Conservation (phyloP, 1,140 invertebrate genomes). For the Sycobia sp. region DNA sequence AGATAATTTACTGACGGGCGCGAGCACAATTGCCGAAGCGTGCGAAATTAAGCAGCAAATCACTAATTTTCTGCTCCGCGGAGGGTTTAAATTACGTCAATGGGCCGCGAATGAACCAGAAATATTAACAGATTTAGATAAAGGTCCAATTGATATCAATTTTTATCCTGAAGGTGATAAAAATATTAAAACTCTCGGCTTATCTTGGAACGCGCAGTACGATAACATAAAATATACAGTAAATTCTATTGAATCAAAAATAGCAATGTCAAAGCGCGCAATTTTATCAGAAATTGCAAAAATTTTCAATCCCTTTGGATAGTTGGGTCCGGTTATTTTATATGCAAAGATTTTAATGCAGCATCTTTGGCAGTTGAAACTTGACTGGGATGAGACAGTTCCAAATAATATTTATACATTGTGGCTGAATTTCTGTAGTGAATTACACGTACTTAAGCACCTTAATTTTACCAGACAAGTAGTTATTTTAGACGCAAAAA, state of each 20-base stretch:
- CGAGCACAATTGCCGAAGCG: slow-evolving; percentile 20
- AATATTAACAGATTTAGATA: not conserved
- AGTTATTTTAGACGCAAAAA: too few species aligned
- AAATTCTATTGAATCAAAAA: not conserved
- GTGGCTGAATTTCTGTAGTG: not conserved
- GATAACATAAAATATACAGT: not conserved
- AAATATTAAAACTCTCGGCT: not conserved
- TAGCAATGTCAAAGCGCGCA: not conserved
- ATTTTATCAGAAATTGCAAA: too few species aligned
- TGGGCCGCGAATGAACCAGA: too few species aligned
- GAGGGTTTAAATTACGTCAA: slow-evolving; percentile 27
- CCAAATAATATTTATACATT: too few species aligned
- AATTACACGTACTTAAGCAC: not conserved
- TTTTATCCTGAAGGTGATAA: not conserved
- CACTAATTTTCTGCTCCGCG: slow-evolving; percentile 2
- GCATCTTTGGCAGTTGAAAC: too few species aligned
- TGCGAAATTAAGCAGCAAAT: slow-evolving; percentile 7
- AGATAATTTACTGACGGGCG: slow-evolving; percentile 55
- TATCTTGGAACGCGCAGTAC: not conserved
- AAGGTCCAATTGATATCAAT: not conserved
- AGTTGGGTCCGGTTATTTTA: not conserved
- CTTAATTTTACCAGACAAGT: slow-evolving; percentile 25
- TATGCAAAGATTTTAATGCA: too few species aligned
- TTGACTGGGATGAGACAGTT: too few species aligned
- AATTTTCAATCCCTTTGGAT: too few species aligned